Evolutionary conservation across 2,113 vertebrate genomes (phyloP), one percentile per base, ranked within the genome.

Genomic region (Amia ocellicauda): DNA sequence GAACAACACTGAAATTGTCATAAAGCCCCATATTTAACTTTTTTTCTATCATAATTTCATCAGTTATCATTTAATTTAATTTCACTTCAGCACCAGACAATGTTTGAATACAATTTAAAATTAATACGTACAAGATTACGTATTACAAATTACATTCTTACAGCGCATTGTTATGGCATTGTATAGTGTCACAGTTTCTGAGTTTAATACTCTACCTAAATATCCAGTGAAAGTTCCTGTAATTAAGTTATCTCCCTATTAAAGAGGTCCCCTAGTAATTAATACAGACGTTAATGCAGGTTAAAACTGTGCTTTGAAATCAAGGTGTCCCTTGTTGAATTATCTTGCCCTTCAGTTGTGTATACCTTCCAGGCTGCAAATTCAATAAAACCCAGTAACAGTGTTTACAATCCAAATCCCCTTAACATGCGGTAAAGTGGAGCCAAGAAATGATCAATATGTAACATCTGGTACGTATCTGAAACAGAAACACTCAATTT

Each of bases 1-100:
- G 84, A 78, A 79, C 81, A 67, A 82, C 58, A 83, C 64, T 83
- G 74, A 81, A 80, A 85, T 66, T 66, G 69, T 56, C 31, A 60
- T 40, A 50, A 58, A 24, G 57, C 52, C 20, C 50, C 42, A 24
- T 10, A 29, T 31, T 10, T n/a, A n/a, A n/a, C 26, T 27, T 51
- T 73, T 69, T 69, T 71, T 55, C 50, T 69, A 74, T 71, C 68
- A 67, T 17, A 41, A 55, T 75, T 78, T 75, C 7, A 62, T 49
- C 42, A 56, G 58, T 58, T 67, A 54, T 66, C 73, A 66, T 36
- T 1, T 36, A 7, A 36, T 36, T 36, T 11, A 36, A 7, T 36
- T 36, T 36, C n/a, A n/a, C n/a, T n/a, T n/a, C 11, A 1, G 11
- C 31, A 36, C 11, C 31, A 36, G 11, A 36, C 31, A 36, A 7